These are phyloP conservation scores for Diuraphis noxia DNA, from an alignment of 1,140 invertebrate species.

Conservation along the genomic window DNA sequence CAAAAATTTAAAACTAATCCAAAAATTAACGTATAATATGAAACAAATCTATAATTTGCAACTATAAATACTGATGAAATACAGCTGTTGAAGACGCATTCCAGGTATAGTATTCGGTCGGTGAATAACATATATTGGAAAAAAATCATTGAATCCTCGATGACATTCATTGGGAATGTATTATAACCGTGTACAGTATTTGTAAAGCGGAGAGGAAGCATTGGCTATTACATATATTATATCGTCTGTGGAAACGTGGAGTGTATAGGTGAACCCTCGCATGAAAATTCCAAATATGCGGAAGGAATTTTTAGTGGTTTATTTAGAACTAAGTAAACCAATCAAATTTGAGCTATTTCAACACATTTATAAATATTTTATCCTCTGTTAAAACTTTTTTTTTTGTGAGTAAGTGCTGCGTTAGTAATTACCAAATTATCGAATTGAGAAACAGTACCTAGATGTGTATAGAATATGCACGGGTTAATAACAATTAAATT, in stretches of 20 bases:
- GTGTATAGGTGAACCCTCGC: neutral
- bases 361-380: slow-evolving; percentile 6
- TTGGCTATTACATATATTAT: neutral
- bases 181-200: neutral
- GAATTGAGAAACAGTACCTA: neutral
- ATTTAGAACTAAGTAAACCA: neutral
- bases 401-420: neutral
- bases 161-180: neutral
- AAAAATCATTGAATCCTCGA: neutral
- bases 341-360: neutral
- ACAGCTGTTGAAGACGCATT: too few relatives aligned
- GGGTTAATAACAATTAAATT: neutral
- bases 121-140: neutral
- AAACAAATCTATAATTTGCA: too few relatives aligned
- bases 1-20: too few relatives aligned
- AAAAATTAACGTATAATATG: too few relatives aligned
- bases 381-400: neutral
- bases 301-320: neutral
- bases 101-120: neutral
- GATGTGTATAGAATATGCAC: neutral
- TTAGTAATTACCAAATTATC: neutral
- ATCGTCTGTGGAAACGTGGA: neutral
- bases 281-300: neutral
- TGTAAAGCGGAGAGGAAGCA: neutral
- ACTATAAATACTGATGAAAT: too few relatives aligned